Conservation (phyloP, 1,140 invertebrate genomes). For the Eubasilissa regina region DNA sequence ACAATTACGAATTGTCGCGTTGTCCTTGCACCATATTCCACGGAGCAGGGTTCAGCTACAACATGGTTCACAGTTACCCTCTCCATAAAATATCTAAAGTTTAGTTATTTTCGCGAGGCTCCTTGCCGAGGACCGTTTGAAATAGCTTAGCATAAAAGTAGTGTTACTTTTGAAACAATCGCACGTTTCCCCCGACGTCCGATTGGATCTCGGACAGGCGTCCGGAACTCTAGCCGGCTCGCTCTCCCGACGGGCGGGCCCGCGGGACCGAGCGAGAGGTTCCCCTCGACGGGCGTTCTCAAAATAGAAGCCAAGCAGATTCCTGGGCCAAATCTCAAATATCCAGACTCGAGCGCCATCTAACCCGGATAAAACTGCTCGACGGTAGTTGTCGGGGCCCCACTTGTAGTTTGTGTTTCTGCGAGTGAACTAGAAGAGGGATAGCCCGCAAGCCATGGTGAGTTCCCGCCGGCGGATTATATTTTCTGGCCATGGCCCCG, state of each 20-base stretch:
- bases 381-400: constrained; percentile 76
- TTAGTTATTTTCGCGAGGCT: constrained; percentile 48
- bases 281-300: constrained; percentile 62
- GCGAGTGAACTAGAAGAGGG: constrained; percentile 77
- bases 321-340: constrained; percentile 75
- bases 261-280: constrained; percentile 61
- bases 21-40: constrained; percentile 13
- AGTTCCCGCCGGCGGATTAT: constrained; percentile 65
- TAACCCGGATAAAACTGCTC: constrained; percentile 81
- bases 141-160: constrained; percentile 71
- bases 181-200: constrained; percentile 63
- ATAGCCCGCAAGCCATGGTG: constrained; percentile 77
- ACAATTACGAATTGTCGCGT: too few relatives aligned
- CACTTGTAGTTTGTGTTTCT: constrained; percentile 83
- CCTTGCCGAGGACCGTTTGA: constrained; percentile 62
- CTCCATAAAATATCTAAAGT: constrained; percentile 33
- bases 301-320: constrained; percentile 73
- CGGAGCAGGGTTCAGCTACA: constrained; percentile 28
- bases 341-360: constrained; percentile 77
- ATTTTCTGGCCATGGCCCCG: constrained; percentile 47
- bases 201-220: constrained; percentile 18
- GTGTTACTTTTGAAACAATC: constrained; percentile 62
- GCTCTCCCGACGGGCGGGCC: constrained; percentile 54
- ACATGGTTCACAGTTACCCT: constrained; percentile 15
- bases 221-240: background rate